A percentile compares a stretch with the other conserved stretches of the same genome.
phyloP scores from a whole-genome alignment of 2,888 invertebrate species.

The Diplazon laetatorius region DNA sequence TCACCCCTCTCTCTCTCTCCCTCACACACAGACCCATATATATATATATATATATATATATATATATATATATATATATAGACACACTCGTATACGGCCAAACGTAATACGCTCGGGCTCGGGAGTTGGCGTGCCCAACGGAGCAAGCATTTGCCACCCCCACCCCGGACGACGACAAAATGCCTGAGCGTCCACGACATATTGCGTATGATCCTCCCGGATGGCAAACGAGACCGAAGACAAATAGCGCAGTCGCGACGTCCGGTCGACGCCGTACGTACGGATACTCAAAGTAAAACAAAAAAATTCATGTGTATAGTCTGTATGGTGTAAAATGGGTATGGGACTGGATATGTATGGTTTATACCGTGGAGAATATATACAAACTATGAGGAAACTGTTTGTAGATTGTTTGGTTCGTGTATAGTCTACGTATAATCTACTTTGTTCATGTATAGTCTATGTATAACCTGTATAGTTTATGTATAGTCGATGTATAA shows the following conservation, averaged over 20 bases:
- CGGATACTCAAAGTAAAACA: no score
- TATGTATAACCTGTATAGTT: no score
- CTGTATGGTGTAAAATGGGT: no score
- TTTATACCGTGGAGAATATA: no score
- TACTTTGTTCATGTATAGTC: no score
- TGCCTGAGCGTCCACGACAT: slow-evolving; percentile 68
- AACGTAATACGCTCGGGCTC: slow-evolving; percentile 24
- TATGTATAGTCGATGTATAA: no score
- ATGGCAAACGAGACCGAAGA: slow-evolving; percentile 66
- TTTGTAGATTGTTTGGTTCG: no score
- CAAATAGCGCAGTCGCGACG: slow-evolving; percentile 49
- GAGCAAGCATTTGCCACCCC: slow-evolving; percentile 17
- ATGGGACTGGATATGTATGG: no score
- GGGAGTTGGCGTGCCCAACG: slow-evolving; percentile 3
- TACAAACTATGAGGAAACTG: no score
- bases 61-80: background rate
- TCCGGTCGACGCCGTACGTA: slow-evolving; percentile 23
- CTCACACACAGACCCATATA: background rate
- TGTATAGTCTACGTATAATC: no score
- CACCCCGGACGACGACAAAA: slow-evolving; percentile 54
- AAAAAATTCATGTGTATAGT: no score
- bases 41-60: background rate
- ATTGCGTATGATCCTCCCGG: slow-evolving; percentile 70
- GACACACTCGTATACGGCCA: background rate
- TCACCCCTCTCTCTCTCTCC: background rate